Evolutionary conservation across 2,888 invertebrate genomes (phyloP).

Genomic region (Ormyrus pomaceus): DNA sequence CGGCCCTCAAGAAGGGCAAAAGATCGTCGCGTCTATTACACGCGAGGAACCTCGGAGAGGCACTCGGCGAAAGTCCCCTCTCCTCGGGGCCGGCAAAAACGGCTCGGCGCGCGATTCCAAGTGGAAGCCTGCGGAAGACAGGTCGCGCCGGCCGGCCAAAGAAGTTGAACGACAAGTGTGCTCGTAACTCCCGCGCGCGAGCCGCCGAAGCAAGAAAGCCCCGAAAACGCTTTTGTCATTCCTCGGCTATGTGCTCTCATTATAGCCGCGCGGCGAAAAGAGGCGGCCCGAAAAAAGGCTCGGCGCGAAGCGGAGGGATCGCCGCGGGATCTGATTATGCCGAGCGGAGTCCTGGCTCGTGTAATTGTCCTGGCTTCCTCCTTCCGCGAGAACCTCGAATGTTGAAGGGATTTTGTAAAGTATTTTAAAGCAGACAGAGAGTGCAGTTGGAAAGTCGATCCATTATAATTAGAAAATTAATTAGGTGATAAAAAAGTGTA

Average conservation of each 20-base stretch:
- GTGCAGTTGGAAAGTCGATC: too few relatives aligned
- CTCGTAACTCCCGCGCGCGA: not conserved
- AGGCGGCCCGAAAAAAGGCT: not conserved
- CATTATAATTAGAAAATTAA: too few relatives aligned
- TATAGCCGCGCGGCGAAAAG: slow-evolving; percentile 9
- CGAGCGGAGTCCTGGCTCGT: not conserved
- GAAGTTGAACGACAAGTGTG: not conserved
- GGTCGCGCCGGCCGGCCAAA: not conserved
- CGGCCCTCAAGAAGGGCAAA: too few relatives aligned
- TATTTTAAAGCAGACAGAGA: too few relatives aligned
- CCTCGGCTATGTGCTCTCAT: slow-evolving; percentile 24
- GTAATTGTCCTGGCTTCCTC: slow-evolving; percentile 18
- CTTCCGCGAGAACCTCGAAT: not conserved
- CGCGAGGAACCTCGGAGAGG: not conserved
- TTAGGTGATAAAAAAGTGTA: too few relatives aligned
- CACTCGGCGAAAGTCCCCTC: not conserved
- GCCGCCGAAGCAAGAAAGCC: not conserved
- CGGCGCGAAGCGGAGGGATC: slow-evolving; percentile 17
- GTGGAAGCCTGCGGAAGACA: not conserved
- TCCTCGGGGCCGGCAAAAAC: not conserved
- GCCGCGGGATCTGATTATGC: slow-evolving; percentile 36
- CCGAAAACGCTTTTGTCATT: slow-evolving; percentile 21
- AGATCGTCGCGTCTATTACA: slow-evolving; percentile 2
- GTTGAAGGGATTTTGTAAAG: too few relatives aligned
- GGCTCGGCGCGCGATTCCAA: not conserved